Evolutionary conservation across 2,113 vertebrate species (phyloP).

Genomic region (Cyprinodon variegatus): DNA sequence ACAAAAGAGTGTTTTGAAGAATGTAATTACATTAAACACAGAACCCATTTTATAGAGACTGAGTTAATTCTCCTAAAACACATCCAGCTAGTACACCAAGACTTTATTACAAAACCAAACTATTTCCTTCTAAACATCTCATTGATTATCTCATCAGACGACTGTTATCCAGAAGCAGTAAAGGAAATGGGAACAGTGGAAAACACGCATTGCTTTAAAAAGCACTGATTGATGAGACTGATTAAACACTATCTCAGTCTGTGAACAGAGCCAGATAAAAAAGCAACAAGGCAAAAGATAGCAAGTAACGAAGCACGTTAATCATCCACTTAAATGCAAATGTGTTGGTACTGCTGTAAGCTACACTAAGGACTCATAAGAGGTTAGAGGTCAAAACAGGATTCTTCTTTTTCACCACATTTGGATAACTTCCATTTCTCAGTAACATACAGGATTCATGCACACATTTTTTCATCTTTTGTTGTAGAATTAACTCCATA

Average conservation of each 20-base stretch:
- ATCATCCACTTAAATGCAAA: neutral
- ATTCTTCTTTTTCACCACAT: too few species aligned
- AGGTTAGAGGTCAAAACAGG: neutral
- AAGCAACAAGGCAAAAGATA: neutral
- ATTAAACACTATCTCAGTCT: neutral
- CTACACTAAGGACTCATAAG: neutral
- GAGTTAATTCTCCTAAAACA: neutral
- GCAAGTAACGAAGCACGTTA: neutral
- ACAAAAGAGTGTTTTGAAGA: neutral
- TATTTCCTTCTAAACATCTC: neutral
- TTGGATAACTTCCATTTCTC: neutral
- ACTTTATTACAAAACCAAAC: constrained; percentile 17
- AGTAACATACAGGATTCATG: neutral
- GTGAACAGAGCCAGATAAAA: neutral
- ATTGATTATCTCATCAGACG: constrained; percentile 49
- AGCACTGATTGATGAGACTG: neutral
- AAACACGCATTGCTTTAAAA: neutral
- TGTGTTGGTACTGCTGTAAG: neutral
- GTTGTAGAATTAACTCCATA: neutral
- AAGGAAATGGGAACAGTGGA: constrained; percentile 23
- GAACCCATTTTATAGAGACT: too few species aligned
- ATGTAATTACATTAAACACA: neutral
- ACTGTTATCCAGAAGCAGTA: constrained; percentile 12
- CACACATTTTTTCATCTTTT: neutral
- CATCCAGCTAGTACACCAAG: neutral